Base-by-base conservation (phyloP, 2,797 vertebrate genomes). In the Psittacula derbiana region DNA sequence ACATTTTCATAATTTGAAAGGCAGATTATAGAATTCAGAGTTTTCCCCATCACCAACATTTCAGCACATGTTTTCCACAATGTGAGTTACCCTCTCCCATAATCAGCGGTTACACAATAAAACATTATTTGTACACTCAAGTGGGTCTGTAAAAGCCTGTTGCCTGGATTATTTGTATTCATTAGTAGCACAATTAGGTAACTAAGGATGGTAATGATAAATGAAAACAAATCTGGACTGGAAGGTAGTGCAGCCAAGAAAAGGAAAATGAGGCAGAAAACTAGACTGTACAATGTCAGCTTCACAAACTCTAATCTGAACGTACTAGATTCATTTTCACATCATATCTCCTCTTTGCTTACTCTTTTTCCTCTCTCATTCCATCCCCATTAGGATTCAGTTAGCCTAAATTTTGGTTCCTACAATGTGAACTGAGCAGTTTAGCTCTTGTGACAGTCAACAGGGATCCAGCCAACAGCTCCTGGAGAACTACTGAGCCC, bases 111-210 rank as follows among this genome's bases (percentile, higher is more conserved):
- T 96, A 86, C 52, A 72, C 53, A 94, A 93, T 76, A 88, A 88
- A 75, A 73, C 53, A 76, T 91, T 96, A 91, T 90, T 95, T 94
- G 87, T 90, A 95, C 57, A 86, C 55, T 79, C 82, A 92, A 94
- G 66, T 92, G 60, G 73, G 46, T 75, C 69, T 75, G 80, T 86
- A 94, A 94, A 93, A 86, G 80, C 76, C 69, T 88, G 85, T 93
- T 90, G 92, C 14, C 25, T 91, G 75, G 76, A 96, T 88, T 96
- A 91, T 96, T 86, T 93, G 69, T 93, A 88, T 91, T 94, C 88
- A 95, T 93, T 93, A 94, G 87, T 70, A 94, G 92, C 91, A 94
- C 75, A 91, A 92, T 95, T 95, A 96, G 80, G 87, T 96, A 96
- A 87, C 86, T 91, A 95, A 90, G 52, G 90, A 92, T 86, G 87